These are phyloP conservation scores for Elgaria multicarinata DNA, from an alignment of 2,113 vertebrate genomes.

Conservation along the genomic window DNA sequence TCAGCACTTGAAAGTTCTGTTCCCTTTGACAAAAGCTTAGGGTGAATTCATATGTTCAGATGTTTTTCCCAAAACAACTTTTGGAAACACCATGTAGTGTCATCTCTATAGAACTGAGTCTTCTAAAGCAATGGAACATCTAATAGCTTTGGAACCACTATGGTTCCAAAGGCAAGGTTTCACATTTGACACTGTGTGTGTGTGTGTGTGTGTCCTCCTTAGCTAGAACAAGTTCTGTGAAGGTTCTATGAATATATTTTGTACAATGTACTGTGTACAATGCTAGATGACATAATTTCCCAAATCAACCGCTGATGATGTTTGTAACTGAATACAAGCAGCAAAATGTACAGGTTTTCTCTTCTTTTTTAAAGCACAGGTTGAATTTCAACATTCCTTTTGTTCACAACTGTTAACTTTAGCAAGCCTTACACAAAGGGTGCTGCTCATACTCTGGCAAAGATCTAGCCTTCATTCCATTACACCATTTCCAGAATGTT, in stretches of 20 bases:
- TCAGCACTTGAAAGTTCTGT: background rate
- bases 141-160: background rate
- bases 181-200: background rate
- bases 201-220: background rate
- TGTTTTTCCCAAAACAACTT: background rate
- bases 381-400: background rate
- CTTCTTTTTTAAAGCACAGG: background rate
- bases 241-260: background rate
- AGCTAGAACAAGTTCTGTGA: background rate
- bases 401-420: background rate
- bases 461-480: background rate
- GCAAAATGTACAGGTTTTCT: too few species aligned
- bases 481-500: background rate
- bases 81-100: background rate
- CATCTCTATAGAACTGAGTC: background rate
- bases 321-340: background rate
- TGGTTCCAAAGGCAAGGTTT: too few species aligned
- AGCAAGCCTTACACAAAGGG: background rate
- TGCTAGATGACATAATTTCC: background rate
- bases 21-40: background rate
- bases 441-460: background rate
- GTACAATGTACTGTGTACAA: background rate
- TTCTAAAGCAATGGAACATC: background rate
- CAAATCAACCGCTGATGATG: background rate
- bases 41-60: background rate